Evolutionary conservation across 1,140 invertebrate species (phyloP).

Genomic region (Diachasmimorpha longicaudata): DNA sequence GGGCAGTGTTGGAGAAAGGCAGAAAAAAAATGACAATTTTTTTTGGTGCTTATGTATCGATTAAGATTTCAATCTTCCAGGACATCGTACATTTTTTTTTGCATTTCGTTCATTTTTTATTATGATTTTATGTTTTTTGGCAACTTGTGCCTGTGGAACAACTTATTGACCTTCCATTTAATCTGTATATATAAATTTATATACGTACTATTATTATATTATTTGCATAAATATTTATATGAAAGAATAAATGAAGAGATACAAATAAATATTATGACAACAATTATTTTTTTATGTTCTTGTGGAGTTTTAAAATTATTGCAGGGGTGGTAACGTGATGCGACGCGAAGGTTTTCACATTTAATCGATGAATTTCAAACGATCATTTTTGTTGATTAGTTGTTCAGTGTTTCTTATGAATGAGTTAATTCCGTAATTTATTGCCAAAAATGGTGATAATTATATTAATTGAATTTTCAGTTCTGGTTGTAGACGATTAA

Average conservation of each 20-base stretch:
- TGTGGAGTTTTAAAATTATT: slow-evolving; percentile 27
- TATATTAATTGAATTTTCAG: not conserved
- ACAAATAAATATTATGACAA: slow-evolving; percentile 9
- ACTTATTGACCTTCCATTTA: slow-evolving; percentile 43
- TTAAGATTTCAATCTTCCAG: slow-evolving; percentile 32
- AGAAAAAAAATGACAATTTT: slow-evolving; percentile 27
- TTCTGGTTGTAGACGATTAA: not conserved
- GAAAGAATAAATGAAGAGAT: slow-evolving; percentile 35
- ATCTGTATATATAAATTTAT: slow-evolving; percentile 39
- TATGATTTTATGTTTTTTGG: slow-evolving; percentile 39
- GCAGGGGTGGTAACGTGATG: slow-evolving; percentile 54
- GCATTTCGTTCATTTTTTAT: slow-evolving; percentile 37
- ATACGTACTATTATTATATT: slow-evolving; percentile 37
- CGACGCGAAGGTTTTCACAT: slow-evolving; percentile 48
- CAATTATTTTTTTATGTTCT: slow-evolving; percentile 36
- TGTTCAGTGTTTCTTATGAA: not conserved
- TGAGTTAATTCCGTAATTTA: no score
- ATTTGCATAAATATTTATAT: slow-evolving; percentile 58
- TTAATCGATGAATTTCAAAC: not conserved
- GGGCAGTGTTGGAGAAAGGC: slow-evolving; percentile 39
- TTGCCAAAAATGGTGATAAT: not conserved
- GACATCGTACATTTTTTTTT: slow-evolving; percentile 39
- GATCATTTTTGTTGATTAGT: slow-evolving; percentile 8
- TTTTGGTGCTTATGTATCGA: slow-evolving; percentile 21
- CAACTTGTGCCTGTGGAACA: slow-evolving; percentile 64